Conservation (phyloP, 2,113 vertebrate species). For the Irena cyanogastra region DNA sequence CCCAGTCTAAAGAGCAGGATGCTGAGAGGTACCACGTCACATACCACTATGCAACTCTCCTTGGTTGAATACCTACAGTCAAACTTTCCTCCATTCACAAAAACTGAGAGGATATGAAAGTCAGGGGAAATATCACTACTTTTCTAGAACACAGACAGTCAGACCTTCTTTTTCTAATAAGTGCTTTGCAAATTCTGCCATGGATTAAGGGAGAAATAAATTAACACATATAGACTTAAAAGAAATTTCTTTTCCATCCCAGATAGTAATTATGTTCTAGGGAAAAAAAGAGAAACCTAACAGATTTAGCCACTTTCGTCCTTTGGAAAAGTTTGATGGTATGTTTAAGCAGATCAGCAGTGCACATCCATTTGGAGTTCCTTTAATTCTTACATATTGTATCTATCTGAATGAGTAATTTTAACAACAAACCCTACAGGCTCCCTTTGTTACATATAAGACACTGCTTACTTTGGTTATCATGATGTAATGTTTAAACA, state of each 20-base stretch:
- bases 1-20: background rate
- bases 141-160: background rate
- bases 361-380: background rate
- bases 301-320: background rate
- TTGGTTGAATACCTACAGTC: background rate
- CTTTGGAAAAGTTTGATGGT: background rate
- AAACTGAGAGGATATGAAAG: background rate
- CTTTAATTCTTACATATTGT: background rate
- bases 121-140: background rate
- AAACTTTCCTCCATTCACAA: background rate
- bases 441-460: background rate
- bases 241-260: background rate
- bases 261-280: background rate
- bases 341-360: background rate
- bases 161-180: background rate
- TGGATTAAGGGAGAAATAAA: background rate
- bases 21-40: rapidly evolving
- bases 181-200: background rate
- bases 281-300: background rate
- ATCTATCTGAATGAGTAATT: background rate
- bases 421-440: background rate
- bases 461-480: background rate
- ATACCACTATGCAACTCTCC: background rate
- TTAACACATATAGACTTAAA: background rate
- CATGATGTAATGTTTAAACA: background rate